Base-by-base conservation (phyloP, 2,888 invertebrate species). In the Lepas anatifera region DNA sequence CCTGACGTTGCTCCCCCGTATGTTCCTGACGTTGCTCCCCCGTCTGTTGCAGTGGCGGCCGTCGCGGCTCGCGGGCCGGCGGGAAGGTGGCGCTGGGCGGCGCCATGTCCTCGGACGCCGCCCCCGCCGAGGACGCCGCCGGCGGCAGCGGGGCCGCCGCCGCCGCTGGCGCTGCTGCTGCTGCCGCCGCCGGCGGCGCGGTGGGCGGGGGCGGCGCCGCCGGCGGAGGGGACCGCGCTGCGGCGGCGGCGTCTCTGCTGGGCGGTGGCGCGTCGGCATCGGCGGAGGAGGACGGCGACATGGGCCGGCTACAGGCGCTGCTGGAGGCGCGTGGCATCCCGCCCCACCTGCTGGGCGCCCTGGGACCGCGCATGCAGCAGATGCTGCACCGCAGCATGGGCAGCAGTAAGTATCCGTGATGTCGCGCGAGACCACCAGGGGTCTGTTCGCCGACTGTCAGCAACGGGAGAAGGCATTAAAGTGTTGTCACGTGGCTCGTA, bases 361-460 rank as follows among this genome's bases (percentile, higher is more conserved):
- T 98, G 70, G 97, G 94, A 0, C 95, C 97, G 67, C 86, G 97
- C 69, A 94, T 98, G 95, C 96, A 97, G 79, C 95, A 96, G 78
- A 84, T 97, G 71, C 83, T 97, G 73, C 95, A 97, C 79, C 85
- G 96, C 75, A 95, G 93, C 74, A 95, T 96, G 85, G 94, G 87
- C 78, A 89, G 89, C 76, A 86, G 86, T 87, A 82, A 81, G 81
- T 79, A 66, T 29, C 63, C 6, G 25, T 16, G n/a, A n/a, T n/a
- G n/a, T n/a, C n/a, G n/a, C n/a, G n/a, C n/a, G n/a, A n/a, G n/a
- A n/a, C n/a, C n/a, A n/a, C n/a, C n/a, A n/a, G n/a, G n/a, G n/a
- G n/a, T n/a, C n/a, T n/a, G n/a, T n/a, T n/a, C n/a, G n/a, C n/a
- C n/a, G n/a, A n/a, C n/a, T n/a, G n/a, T n/a, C n/a, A n/a, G n/a